Evolutionary conservation across 2,113 vertebrate genomes (phyloP).

Genomic region (Petroica traversi): DNA sequence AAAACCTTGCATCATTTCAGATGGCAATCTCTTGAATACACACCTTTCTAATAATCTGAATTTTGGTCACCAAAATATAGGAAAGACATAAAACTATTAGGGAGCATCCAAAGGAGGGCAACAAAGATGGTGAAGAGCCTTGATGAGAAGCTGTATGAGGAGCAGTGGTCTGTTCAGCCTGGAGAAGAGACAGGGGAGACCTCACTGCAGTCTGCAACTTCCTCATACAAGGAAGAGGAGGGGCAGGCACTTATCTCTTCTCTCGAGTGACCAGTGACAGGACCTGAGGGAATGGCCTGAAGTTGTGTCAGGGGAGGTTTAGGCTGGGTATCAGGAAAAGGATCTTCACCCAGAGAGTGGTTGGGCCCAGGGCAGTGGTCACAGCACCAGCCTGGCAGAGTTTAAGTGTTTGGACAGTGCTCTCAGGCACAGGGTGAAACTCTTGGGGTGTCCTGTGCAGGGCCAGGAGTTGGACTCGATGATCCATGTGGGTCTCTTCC

Average conservation of each 20-base stretch:
- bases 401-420: accelerated
- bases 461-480: accelerated
- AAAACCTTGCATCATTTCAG: not conserved
- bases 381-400: not conserved
- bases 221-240: accelerated
- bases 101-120: not conserved
- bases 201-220: not conserved
- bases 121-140: not conserved
- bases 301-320: no score
- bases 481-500: not conserved
- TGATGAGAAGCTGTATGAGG: not conserved
- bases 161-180: not conserved
- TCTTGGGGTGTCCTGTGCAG: not conserved
- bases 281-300: accelerated
- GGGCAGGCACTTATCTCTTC: not conserved
- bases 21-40: not conserved
- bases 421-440: no score
- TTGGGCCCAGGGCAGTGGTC: accelerated
- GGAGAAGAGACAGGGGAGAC: not conserved
- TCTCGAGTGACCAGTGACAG: no score
- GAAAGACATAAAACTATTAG: not conserved
- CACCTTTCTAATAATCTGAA: not conserved
- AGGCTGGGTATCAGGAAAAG: not conserved
- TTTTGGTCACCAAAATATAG: not conserved
- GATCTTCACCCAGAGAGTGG: accelerated